Conservation (phyloP, 2,888 invertebrate species). For the Tetramorium bicarinatum region DNA sequence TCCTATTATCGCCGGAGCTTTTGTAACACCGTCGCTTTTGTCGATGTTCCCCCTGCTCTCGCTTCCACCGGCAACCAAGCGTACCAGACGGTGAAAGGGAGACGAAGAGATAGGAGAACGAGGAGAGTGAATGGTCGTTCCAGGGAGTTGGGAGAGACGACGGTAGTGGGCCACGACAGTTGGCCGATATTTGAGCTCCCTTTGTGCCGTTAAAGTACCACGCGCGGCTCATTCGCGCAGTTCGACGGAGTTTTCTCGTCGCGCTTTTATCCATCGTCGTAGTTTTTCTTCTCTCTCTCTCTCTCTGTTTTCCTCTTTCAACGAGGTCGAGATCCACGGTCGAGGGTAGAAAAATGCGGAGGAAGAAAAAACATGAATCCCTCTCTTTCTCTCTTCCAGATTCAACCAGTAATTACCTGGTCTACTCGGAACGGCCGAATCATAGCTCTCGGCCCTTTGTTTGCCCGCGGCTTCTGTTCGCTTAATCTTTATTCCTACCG, state of each 20-base stretch:
- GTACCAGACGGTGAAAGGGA: slow-evolving; percentile 73
- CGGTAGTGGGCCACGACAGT: slow-evolving; percentile 81
- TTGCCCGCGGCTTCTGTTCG: slow-evolving; percentile 67
- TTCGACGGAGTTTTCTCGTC: slow-evolving; percentile 72
- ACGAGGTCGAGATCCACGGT: slow-evolving; percentile 57
- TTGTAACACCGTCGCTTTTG: slow-evolving; percentile 76
- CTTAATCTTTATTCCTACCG: slow-evolving; percentile 71
- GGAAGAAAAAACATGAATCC: slow-evolving; percentile 59
- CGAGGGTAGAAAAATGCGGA: slow-evolving; percentile 57
- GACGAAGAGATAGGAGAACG: slow-evolving; percentile 45
- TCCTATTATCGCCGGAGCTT: slow-evolving; percentile 76
- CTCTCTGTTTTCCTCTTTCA: slow-evolving; percentile 60
- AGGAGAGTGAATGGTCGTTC: slow-evolving; percentile 62
- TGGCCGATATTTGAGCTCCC: slow-evolving; percentile 84
- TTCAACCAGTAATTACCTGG: slow-evolving; percentile 80
- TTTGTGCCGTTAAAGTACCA: slow-evolving; percentile 81
- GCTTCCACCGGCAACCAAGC: slow-evolving; percentile 62
- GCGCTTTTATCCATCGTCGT: slow-evolving; percentile 73
- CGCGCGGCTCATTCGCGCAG: slow-evolving; percentile 72
- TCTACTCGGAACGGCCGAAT: slow-evolving; percentile 77
- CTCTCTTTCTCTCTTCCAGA: slow-evolving; percentile 50
- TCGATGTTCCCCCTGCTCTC: slow-evolving; percentile 63
- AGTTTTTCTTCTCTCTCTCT: slow-evolving; percentile 52
- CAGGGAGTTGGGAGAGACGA: slow-evolving; percentile 65
- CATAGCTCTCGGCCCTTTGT: slow-evolving; percentile 75